phyloP scores from a whole-genome alignment of 2,113 vertebrate species.

The Delphinapterus leucas region DNA sequence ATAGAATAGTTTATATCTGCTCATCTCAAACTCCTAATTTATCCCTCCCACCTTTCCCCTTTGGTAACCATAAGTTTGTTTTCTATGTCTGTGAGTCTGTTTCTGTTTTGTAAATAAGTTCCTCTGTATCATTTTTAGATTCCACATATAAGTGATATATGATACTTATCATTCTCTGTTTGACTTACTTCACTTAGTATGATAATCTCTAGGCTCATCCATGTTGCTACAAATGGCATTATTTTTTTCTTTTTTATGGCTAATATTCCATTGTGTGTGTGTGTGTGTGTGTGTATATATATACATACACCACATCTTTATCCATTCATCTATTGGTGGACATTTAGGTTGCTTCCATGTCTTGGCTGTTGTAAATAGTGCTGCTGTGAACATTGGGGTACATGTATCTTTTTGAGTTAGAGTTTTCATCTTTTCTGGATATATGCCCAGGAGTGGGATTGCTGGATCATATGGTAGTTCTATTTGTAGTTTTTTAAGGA shows the following conservation, averaged over 20 bases:
- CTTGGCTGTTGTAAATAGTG: not conserved
- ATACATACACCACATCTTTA: not conserved
- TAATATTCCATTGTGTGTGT: not conserved
- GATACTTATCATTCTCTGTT: not conserved
- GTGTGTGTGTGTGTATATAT: no score
- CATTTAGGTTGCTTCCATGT: not conserved
- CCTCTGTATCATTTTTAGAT: not conserved
- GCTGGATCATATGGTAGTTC: no score
- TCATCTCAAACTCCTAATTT: not conserved
- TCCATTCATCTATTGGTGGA: not conserved
- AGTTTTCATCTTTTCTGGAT: no score
- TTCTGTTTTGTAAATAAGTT: not conserved
- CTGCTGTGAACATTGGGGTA: not conserved
- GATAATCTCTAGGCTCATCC: not conserved
- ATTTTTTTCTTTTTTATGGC: not conserved
- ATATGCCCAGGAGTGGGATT: no score
- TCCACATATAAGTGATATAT: not conserved
- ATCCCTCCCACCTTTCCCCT: not conserved
- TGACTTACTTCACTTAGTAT: not conserved
- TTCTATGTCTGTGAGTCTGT: not conserved
- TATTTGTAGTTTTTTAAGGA: no score
- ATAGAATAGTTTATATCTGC: not conserved
- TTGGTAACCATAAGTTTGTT: not conserved
- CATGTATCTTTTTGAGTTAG: no score
- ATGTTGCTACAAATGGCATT: not conserved